Conservation (phyloP, 2,797 vertebrate genomes). For the Eidolon dupreanum region DNA sequence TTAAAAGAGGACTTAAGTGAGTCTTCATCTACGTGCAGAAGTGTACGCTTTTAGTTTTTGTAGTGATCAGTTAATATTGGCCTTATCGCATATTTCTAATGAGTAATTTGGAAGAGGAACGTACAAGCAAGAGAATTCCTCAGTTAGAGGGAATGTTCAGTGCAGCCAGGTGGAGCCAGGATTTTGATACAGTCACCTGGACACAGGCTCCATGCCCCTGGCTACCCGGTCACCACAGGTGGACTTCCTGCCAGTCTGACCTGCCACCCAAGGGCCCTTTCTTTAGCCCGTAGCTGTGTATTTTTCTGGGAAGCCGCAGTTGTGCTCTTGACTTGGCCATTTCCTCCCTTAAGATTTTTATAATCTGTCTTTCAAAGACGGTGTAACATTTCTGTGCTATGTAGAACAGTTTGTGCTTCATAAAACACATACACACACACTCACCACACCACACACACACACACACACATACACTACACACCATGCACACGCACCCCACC, state of each 20-base stretch:
- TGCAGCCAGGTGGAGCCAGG: neutral
- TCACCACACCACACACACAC: neutral
- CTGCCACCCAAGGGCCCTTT: neutral
- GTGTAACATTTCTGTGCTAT: neutral
- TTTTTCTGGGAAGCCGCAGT: too few species aligned
- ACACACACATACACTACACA: neutral
- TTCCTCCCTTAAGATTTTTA: neutral
- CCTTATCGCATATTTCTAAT: neutral
- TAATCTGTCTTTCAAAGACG: neutral
- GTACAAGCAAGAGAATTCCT: neutral
- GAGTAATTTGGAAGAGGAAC: neutral
- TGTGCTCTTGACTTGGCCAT: neutral
- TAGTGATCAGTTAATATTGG: neutral
- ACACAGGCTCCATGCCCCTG: fast-evolving
- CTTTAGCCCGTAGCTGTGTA: fast-evolving
- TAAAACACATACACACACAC: too few species aligned
- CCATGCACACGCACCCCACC: neutral
- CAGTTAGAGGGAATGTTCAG: neutral
- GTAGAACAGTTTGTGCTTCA: neutral
- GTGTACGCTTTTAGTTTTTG: neutral
- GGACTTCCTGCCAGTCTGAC: neutral
- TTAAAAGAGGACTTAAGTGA: neutral
- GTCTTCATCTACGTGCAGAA: neutral
- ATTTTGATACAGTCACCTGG: neutral
- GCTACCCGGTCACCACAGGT: fast-evolving